Percentiles rank a stretch among this genome's conserved stretches.
phyloP scores from a whole-genome alignment of 2,888 invertebrate species.

The Willowsia nigromaculata region DNA sequence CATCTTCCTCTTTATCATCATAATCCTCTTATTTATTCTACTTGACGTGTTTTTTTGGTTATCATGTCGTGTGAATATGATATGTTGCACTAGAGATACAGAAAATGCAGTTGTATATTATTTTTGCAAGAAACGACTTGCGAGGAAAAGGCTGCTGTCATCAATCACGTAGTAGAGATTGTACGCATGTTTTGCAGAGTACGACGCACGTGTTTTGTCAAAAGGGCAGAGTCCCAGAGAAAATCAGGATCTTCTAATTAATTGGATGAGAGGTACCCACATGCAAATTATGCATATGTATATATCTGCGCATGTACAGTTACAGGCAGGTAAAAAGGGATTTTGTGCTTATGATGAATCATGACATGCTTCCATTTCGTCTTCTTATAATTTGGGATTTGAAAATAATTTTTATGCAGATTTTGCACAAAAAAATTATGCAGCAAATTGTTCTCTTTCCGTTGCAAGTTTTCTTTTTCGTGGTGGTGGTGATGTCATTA shows the following conservation, averaged over 20 bases:
- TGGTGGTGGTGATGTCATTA: background rate
- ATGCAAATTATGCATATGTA: background rate
- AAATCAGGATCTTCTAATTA: constrained; percentile 50
- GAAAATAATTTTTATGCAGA: background rate
- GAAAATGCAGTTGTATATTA: no score
- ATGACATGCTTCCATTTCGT: constrained; percentile 2
- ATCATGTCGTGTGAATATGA: no score
- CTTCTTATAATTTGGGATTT: background rate
- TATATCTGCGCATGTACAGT: background rate
- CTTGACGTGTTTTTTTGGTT: background rate
- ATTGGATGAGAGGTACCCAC: constrained; percentile 14
- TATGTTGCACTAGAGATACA: no score
- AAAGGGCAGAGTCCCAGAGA: constrained; percentile 1
- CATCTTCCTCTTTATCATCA: constrained; percentile 13
- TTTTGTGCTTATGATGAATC: background rate
- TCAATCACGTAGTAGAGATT: background rate
- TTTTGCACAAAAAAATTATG: background rate
- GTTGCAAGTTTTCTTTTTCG: background rate
- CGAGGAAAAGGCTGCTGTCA: background rate
- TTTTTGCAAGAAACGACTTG: no score
- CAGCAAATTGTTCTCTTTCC: background rate
- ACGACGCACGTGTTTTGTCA: constrained; percentile 32
- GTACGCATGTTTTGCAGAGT: background rate
- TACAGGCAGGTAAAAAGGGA: no score
- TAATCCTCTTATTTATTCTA: constrained; percentile 5